These are phyloP conservation scores for Onchidella celtica DNA, from an alignment of 2,888 invertebrate genomes.

Conservation along the genomic window DNA sequence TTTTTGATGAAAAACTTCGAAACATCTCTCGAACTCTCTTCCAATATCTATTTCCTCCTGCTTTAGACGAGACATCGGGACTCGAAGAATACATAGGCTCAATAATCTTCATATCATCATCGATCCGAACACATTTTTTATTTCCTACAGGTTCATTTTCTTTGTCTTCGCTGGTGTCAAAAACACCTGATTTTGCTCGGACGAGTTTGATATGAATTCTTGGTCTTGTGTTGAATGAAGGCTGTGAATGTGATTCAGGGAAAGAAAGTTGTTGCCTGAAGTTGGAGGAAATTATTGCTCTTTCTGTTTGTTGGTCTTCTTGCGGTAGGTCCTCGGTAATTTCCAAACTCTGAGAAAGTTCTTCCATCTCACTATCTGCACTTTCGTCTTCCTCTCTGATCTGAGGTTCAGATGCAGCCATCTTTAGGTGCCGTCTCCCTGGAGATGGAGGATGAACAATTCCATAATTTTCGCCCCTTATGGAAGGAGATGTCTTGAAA, in stretches of 20 bases:
- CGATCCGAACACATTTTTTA: not conserved
- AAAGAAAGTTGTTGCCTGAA: not conserved
- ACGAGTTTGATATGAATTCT: constrained; percentile 17
- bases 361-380: too few species aligned
- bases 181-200: not conserved
- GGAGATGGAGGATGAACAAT: too few species aligned
- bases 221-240: not conserved
- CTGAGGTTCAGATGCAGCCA: too few species aligned
- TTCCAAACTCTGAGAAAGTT: too few species aligned
- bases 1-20: not conserved
- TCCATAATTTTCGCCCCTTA: too few species aligned
- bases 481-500: too few species aligned
- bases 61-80: not conserved
- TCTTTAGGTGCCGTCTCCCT: too few species aligned
- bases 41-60: not conserved
- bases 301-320: too few species aligned
- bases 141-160: not conserved
- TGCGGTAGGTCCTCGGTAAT: too few species aligned
- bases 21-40: constrained; percentile 9
- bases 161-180: not conserved
- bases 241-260: not conserved
- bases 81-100: not conserved
- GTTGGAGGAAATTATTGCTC: too few species aligned
- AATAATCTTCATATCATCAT: not conserved
- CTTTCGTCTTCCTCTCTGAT: too few species aligned